Conservation (phyloP, 2,888 invertebrate species). For the Amblyjoppa fuscipennis region DNA sequence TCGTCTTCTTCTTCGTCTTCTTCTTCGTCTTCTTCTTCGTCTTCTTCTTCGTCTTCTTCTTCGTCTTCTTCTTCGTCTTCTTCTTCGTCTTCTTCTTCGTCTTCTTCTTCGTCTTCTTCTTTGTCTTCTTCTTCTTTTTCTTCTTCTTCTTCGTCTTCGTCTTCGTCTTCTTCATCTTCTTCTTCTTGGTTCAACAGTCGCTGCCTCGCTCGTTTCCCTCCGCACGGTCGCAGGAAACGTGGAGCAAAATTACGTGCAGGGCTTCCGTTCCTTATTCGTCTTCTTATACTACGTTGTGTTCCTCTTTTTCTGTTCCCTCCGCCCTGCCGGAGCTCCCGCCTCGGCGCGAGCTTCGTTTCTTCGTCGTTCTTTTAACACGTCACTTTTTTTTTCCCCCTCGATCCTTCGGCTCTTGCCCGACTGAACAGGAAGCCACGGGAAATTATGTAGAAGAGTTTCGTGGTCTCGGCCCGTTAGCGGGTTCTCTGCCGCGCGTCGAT, state of each 20-base stretch:
- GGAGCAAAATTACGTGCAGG: slow-evolving; percentile 53
- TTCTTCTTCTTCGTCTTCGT: too few species aligned
- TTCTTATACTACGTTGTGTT: slow-evolving; percentile 15
- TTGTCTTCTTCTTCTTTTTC: not conserved
- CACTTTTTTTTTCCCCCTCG: slow-evolving; percentile 29
- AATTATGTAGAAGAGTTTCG: slow-evolving; percentile 68
- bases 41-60: not conserved
- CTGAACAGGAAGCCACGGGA: slow-evolving; percentile 51
- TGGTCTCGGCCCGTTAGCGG: slow-evolving; percentile 66
- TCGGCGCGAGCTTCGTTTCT: slow-evolving; percentile 6
- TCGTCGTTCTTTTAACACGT: slow-evolving; percentile 19
- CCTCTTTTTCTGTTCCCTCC: not conserved
- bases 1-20: not conserved
- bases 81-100: not conserved
- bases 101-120: too few species aligned
- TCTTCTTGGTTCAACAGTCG: slow-evolving; percentile 14
- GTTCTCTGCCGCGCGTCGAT: slow-evolving; percentile 45
- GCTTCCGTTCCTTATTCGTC: slow-evolving; percentile 50
- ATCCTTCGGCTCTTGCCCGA: slow-evolving; percentile 20
- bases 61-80: too few species aligned
- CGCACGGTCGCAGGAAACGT: slow-evolving; percentile 43
- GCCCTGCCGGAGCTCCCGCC: not conserved
- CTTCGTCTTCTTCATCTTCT: not conserved
- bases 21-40: not conserved
- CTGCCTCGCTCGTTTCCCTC: slow-evolving; percentile 32